phyloP scores from a whole-genome alignment of 2,797 vertebrate genomes.

The Bradypodion pumilum region DNA sequence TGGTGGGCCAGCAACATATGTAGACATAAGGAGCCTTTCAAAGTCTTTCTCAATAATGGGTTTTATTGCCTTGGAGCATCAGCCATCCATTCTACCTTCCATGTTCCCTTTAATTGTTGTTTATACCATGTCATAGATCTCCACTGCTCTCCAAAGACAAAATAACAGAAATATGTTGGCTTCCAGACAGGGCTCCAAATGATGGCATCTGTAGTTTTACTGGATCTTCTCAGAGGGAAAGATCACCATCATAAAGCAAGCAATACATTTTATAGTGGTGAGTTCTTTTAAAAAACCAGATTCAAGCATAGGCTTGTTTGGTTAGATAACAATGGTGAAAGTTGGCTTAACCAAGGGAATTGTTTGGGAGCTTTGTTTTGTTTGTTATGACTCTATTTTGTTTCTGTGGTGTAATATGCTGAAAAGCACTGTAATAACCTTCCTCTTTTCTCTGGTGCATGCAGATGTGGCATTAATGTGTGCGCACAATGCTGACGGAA shows the following conservation, averaged over 20 bases:
- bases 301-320: not conserved
- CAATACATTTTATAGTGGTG: not conserved
- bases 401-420: not conserved
- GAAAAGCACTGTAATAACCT: conserved; percentile 6
- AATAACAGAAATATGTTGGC: conserved; percentile 10
- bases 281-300: not conserved
- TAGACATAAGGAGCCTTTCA: not conserved
- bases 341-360: conserved; percentile 17
- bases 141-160: conserved; percentile 27
- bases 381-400: conserved; percentile 23
- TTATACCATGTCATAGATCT: conserved; percentile 49
- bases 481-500: conserved; percentile 42
- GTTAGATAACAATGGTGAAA: not conserved
- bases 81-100: conserved; percentile 44
- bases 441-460: conserved; percentile 48
- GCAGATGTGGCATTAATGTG: conserved; percentile 39
- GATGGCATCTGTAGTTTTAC: not conserved
- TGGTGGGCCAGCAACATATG: rapidly evolving
- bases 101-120: conserved; percentile 59
- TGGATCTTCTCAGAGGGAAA: conserved; percentile 23
- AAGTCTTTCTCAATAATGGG: conserved; percentile 24
- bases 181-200: conserved; percentile 3
- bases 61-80: conserved; percentile 52
- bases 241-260: not conserved
- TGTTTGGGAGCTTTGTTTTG: too few species aligned